Conservation (phyloP, 2,797 vertebrate species). For the Delichon dasypus region DNA sequence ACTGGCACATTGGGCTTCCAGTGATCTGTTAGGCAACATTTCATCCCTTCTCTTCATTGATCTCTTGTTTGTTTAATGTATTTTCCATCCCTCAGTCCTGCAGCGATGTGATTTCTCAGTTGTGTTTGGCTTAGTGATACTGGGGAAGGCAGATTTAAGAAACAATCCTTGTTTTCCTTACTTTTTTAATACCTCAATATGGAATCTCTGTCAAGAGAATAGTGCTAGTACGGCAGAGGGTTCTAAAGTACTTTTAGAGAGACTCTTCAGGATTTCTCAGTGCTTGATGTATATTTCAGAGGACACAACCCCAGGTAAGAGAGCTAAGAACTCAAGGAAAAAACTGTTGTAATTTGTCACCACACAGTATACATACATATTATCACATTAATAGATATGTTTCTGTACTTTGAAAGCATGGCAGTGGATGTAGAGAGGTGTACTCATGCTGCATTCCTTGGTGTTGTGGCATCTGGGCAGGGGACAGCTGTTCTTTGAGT, state of each 20-base stretch:
- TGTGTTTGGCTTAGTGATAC: background rate
- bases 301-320: background rate
- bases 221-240: no score
- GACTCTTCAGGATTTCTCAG: background rate
- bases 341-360: background rate
- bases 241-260: background rate
- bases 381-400: background rate
- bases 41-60: background rate
- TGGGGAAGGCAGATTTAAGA: background rate
- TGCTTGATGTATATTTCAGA: background rate
- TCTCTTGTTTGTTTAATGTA: background rate
- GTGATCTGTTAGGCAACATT: background rate
- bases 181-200: rapidly evolving
- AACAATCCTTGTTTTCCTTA: background rate
- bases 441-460: background rate
- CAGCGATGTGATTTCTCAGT: background rate
- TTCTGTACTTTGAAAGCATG: background rate
- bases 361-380: rapidly evolving
- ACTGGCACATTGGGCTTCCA: background rate
- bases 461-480: background rate
- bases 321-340: background rate
- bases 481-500: background rate
- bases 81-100: background rate
- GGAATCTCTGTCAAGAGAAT: background rate
- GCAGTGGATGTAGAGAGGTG: background rate